A percentile compares a stretch with the other conserved stretches of the same genome.
Conservation (phyloP, 2,113 vertebrate genomes). For the Cyphomyrus plagiostoma region DNA sequence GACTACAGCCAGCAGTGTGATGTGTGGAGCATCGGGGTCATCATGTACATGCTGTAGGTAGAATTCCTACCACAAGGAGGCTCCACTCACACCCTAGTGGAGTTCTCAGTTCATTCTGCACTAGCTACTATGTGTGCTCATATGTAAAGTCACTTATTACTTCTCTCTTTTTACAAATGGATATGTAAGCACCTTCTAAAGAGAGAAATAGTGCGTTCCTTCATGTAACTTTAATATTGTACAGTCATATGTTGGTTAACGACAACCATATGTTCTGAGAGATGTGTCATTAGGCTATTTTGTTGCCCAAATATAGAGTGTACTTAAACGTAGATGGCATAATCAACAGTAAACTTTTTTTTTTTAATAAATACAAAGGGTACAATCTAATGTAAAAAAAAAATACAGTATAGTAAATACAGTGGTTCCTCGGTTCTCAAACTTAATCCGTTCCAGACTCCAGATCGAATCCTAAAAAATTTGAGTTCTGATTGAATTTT, state of each 20-base stretch:
- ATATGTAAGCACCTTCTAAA: not conserved
- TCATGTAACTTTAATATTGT: not conserved
- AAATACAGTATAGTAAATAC: not conserved
- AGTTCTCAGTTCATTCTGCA: not conserved
- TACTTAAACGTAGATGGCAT: not conserved
- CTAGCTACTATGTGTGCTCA: not conserved
- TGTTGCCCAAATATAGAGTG: not conserved
- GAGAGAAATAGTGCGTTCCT: not conserved
- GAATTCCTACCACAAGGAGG: not conserved
- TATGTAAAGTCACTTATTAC: not conserved
- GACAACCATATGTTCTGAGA: not conserved
- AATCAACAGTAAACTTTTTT: not conserved
- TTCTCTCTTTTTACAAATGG: not conserved
- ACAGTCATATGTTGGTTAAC: not conserved
- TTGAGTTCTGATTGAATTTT: too few relatives aligned
- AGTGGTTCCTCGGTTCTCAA: too few relatives aligned
- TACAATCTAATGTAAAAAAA: not conserved
- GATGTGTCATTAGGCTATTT: not conserved
- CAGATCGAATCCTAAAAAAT: too few relatives aligned
- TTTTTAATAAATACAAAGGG: not conserved
- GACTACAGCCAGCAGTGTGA: slow-evolving; percentile 83
- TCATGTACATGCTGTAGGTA: slow-evolving; percentile 89
- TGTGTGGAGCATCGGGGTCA: slow-evolving; percentile 83
- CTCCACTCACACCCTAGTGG: not conserved
- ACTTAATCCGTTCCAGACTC: too few relatives aligned